These are phyloP conservation scores for Tupiocoris notatus DNA, from an alignment of 2,888 invertebrate species.

Conservation along the genomic window DNA sequence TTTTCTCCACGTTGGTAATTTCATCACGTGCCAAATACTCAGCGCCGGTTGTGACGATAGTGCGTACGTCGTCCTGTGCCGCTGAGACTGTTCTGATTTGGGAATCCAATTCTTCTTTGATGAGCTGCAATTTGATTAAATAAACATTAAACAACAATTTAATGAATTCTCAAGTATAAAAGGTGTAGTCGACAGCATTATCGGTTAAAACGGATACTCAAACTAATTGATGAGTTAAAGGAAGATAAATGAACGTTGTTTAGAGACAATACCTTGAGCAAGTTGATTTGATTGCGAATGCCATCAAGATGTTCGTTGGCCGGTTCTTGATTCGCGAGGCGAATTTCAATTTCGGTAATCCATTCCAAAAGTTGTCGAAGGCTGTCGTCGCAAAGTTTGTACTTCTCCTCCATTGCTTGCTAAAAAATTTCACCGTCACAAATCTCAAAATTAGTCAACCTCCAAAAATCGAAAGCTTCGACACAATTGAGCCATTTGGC, in stretches of 20 bases:
- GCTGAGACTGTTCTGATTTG: slow-evolving; percentile 80
- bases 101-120: slow-evolving; percentile 85
- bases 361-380: slow-evolving; percentile 81
- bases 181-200: too few relatives aligned
- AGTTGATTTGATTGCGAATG: slow-evolving; percentile 83
- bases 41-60: slow-evolving; percentile 83
- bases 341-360: slow-evolving; percentile 80
- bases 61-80: slow-evolving; percentile 85
- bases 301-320: slow-evolving; percentile 84
- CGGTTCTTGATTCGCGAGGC: slow-evolving; percentile 79
- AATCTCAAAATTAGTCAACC: too few relatives aligned
- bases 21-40: slow-evolving; percentile 92
- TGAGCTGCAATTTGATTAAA: slow-evolving; percentile 73
- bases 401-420: slow-evolving; percentile 95
- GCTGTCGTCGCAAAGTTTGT: slow-evolving; percentile 85
- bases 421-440: slow-evolving; percentile 56
- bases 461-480: too few relatives aligned
- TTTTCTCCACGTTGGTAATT: slow-evolving; percentile 81
- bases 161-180: not conserved
- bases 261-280: slow-evolving; percentile 66
- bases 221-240: not conserved
- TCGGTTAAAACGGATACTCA: not conserved
- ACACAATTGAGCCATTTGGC: too few relatives aligned
- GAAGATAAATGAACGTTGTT: not conserved
- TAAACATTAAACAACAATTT: too few relatives aligned